Percentiles rank a stretch among this genome's conserved stretches.
These are phyloP conservation scores for Rutpela maculata DNA, from an alignment of 2,888 invertebrate species.

Conservation along the genomic window DNA sequence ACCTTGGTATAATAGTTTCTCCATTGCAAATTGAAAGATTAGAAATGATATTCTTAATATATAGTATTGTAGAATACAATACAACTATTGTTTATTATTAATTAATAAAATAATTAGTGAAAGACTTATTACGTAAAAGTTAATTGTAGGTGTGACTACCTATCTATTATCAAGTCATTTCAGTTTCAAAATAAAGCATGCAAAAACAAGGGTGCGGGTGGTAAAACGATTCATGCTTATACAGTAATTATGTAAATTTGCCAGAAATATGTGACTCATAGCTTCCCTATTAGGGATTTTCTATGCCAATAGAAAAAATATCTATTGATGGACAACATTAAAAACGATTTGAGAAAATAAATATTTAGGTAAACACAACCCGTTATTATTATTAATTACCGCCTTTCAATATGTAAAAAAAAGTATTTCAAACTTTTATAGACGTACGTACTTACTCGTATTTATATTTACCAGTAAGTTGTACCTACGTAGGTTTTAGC, in stretches of 20 bases:
- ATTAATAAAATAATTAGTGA: constrained; percentile 6
- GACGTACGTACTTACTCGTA: too few species aligned
- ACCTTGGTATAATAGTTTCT: constrained; percentile 23
- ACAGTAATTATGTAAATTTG: constrained; percentile 8
- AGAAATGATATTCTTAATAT: not conserved
- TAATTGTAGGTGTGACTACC: constrained; percentile 1
- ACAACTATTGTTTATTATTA: constrained; percentile 17
- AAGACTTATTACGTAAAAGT: constrained; percentile 3
- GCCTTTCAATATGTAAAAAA: not conserved
- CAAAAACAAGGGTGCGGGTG: not conserved
- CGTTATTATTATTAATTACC: not conserved
- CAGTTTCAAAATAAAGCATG: not conserved
- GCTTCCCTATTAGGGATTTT: constrained; percentile 19
- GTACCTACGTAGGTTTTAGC: too few species aligned
- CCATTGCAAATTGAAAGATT: not conserved
- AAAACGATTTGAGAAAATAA: too few species aligned
- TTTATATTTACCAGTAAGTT: too few species aligned
- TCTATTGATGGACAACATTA: too few species aligned
- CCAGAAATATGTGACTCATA: constrained; percentile 15
- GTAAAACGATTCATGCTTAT: not conserved
- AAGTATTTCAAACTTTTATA: not conserved
- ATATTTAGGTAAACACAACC: not conserved
- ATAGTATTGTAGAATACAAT: constrained; percentile 18
- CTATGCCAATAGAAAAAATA: not conserved
- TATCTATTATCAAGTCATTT: not conserved